Conservation (phyloP, 2,113 vertebrate species). For the Percina caprodes region DNA sequence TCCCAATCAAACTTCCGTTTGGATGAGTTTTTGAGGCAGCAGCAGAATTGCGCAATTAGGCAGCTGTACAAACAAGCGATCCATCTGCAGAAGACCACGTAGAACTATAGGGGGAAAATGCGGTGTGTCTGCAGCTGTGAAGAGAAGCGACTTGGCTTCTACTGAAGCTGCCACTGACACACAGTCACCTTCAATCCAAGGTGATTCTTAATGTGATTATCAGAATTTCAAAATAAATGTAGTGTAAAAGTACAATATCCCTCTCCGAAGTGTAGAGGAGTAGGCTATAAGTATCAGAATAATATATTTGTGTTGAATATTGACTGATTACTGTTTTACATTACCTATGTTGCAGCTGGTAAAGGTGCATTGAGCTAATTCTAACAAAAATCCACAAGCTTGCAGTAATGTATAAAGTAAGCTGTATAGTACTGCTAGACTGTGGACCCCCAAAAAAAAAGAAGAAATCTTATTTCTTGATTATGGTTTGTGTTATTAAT, state of each 20-base stretch:
- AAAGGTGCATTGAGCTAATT: too few species aligned
- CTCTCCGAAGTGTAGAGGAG: too few species aligned
- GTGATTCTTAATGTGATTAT: slow-evolving; percentile 18
- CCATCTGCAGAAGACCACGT: slow-evolving; percentile 14
- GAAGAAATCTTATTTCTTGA: not conserved
- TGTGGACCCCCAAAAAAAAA: too few species aligned
- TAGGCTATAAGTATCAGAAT: too few species aligned
- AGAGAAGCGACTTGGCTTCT: slow-evolving; percentile 11
- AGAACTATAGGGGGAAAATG: not conserved
- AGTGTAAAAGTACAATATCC: too few species aligned
- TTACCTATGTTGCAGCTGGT: too few species aligned
- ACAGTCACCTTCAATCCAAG: slow-evolving; percentile 1
- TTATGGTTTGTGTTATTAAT: not conserved
- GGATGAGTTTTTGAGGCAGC: slow-evolving; percentile 45
- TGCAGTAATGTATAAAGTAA: too few species aligned
- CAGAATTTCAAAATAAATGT: not conserved
- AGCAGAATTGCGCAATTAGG: slow-evolving; percentile 39
- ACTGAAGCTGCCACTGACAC: slow-evolving; percentile 17
- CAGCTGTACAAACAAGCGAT: slow-evolving; percentile 66
- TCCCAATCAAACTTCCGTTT: slow-evolving; percentile 50
- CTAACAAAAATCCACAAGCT: too few species aligned
- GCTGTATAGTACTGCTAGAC: too few species aligned
- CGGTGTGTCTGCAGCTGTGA: slow-evolving; percentile 15
- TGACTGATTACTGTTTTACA: too few species aligned
- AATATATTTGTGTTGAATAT: too few species aligned